Conservation (phyloP, 1,140 invertebrate genomes). For the Macrosteles quadrilineatus region DNA sequence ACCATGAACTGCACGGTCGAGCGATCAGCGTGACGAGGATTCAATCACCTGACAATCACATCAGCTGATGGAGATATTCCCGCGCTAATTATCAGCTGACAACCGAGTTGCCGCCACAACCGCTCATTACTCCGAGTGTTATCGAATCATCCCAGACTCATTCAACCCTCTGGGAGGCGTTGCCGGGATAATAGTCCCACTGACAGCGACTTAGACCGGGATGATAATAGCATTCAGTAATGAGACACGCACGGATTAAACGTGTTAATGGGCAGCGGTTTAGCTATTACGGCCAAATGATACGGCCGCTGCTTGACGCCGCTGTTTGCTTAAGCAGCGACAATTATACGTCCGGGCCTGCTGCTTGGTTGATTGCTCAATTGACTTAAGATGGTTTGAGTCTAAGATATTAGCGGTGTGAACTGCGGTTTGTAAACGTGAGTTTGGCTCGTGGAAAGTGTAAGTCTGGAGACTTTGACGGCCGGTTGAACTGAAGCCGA, state of each 20-base stretch:
- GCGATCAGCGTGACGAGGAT: too few relatives aligned
- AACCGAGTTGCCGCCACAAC: neutral
- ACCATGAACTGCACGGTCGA: too few relatives aligned
- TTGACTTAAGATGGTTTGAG: too few relatives aligned
- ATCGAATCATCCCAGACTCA: slow-evolving; percentile 9
- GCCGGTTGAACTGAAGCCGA: too few relatives aligned
- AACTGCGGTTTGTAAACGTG: too few relatives aligned
- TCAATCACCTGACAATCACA: neutral
- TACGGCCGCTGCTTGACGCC: too few relatives aligned
- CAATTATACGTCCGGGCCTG: too few relatives aligned
- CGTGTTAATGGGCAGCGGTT: slow-evolving; percentile 3
- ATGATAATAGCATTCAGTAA: neutral
- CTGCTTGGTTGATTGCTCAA: too few relatives aligned
- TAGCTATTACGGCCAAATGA: neutral
- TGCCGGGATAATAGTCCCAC: neutral
- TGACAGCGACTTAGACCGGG: neutral
- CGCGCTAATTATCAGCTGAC: slow-evolving; percentile 8
- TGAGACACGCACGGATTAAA: neutral
- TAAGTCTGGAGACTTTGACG: too few relatives aligned
- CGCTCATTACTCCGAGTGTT: slow-evolving; percentile 8
- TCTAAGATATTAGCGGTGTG: too few relatives aligned
- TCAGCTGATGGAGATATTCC: slow-evolving; percentile 8
- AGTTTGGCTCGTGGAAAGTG: too few relatives aligned
- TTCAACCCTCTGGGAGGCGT: neutral
- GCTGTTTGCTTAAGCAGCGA: too few relatives aligned